Base-by-base conservation (phyloP, 2,888 invertebrate species). In the Dysmachus trigonus region DNA sequence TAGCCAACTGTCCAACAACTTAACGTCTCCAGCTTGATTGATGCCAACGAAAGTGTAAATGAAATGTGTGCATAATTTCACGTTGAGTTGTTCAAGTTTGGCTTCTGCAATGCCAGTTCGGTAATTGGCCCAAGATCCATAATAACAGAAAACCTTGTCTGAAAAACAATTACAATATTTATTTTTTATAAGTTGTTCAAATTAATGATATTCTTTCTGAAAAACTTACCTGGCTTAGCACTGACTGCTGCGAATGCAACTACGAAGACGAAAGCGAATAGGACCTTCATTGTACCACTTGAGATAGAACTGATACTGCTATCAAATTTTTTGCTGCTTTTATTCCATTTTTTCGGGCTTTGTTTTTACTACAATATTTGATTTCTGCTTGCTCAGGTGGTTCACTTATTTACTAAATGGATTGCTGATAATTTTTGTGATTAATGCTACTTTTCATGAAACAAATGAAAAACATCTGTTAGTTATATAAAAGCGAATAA, bases 21-120 rank as follows among this genome's bases (percentile, higher is more conserved):
- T 89, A 0, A 95, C 90, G 0, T 89, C 91, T 4, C 94, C 93
- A 62, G 93, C 90, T 0, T 88, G 33, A 47, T 92, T 90, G 5
- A 96, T 90, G 0, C 95, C 96, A 4, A 94, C 93, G 89, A 96
- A 96, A 0, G 94, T 91, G 90, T 95, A 96, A 10, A 96, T 93
- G 53, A 95, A 81, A 89, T 96, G 96, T 0, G 96, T 95, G 90
- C 96, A 96, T 0, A 95, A 91, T 5, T 90, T 90, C 0, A 95
- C 92, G 87, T 95, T 93, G 53, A 96, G 94, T 88, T 95, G 88
- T 13, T 93, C 93, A 0, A 95, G 93, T 7, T 93, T 92, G 88
- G 94, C 95, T 89, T 94, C 93, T 0, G 95, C 95, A 71, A 92
- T 89, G 0, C 93, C 94, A 0, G 89, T 89, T 76, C 96, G 93